phyloP scores from a whole-genome alignment of 2,113 vertebrate species.

The Mastomys natalensis region DNA sequence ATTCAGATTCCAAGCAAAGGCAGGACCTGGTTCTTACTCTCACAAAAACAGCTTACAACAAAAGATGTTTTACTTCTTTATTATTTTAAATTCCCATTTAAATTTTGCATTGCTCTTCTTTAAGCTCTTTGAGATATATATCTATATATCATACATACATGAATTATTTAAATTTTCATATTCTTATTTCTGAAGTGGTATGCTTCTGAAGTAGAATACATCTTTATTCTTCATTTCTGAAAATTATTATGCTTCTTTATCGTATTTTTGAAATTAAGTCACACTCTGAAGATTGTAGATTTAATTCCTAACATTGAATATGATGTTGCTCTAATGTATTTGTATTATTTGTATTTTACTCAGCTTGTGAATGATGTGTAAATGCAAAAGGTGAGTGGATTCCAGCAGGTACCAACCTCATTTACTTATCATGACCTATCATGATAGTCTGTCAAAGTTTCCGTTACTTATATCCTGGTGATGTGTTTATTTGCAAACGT shows the following conservation, averaged over 20 bases:
- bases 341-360: neutral
- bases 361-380: neutral
- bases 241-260: neutral
- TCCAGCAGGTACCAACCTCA: neutral
- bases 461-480: neutral
- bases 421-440: neutral
- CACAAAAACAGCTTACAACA: neutral
- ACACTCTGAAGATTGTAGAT: neutral
- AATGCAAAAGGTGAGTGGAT: neutral
- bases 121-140: neutral
- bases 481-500: neutral
- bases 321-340: neutral
- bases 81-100: neutral
- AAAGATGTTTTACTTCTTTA: neutral
- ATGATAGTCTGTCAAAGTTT: neutral
- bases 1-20: neutral
- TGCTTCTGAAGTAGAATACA: no score
- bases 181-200: neutral
- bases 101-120: neutral
- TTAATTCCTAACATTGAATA: neutral
- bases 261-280: neutral
- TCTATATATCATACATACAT: neutral
- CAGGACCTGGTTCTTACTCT: neutral
- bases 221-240: neutral
- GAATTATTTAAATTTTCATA: neutral